A percentile compares a stretch with the other conserved stretches of the same genome.
phyloP scores from a whole-genome alignment of 2,797 vertebrate genomes.

The Loriculus beryllinus region DNA sequence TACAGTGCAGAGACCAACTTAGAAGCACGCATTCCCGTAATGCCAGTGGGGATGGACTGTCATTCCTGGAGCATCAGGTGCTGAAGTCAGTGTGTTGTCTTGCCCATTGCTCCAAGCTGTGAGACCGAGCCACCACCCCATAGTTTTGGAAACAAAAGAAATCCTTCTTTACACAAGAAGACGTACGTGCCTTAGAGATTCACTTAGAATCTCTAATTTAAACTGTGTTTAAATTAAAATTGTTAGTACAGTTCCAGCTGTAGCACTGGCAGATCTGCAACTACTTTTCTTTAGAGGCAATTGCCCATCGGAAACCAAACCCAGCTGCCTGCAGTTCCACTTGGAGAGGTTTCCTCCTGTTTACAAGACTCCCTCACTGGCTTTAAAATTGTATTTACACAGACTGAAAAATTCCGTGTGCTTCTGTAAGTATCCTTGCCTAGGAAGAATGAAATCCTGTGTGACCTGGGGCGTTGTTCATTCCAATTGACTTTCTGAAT shows the following conservation, averaged over 20 bases:
- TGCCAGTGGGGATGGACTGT: background rate
- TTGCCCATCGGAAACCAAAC: background rate
- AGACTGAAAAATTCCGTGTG: background rate
- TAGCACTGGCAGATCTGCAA: background rate
- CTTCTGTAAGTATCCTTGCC: background rate
- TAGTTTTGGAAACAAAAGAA: background rate
- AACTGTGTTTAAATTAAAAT: background rate
- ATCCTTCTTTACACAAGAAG: background rate
- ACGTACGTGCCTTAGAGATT: background rate
- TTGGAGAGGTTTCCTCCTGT: background rate
- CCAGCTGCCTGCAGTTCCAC: background rate
- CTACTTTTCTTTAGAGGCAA: background rate
- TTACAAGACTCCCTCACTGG: background rate
- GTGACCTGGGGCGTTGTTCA: background rate
- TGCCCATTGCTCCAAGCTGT: background rate
- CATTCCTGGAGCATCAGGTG: background rate
- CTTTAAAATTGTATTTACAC: background rate
- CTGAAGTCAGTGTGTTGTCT: background rate
- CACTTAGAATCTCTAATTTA: background rate
- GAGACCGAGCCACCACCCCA: background rate
- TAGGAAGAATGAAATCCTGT: background rate
- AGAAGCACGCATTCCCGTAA: fast-evolving
- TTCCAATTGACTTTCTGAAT: background rate
- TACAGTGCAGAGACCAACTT: fast-evolving
- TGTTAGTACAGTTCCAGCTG: background rate